Conservation (phyloP, 2,888 invertebrate species). For the Piscicola geometra region DNA sequence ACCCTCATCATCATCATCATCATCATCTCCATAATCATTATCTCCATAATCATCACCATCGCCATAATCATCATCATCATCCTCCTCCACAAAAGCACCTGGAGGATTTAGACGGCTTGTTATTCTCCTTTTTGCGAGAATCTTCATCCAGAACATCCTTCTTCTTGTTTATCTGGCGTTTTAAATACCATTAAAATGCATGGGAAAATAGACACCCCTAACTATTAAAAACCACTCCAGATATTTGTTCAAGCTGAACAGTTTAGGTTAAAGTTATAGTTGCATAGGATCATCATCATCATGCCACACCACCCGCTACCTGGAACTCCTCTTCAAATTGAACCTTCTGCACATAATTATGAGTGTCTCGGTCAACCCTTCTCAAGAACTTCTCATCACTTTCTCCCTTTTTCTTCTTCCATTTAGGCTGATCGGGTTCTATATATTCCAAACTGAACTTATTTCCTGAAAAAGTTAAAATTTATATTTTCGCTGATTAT, state of each 20-base stretch:
- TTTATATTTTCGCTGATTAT: not conserved
- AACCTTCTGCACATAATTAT: not conserved
- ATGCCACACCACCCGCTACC: no score
- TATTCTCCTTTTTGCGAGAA: not conserved
- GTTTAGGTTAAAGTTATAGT: no score
- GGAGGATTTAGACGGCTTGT: not conserved
- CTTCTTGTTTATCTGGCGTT: not conserved
- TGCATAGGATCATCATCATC: no score
- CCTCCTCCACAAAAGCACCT: not conserved
- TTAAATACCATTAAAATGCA: not conserved
- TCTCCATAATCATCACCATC: no score
- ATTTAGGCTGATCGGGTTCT: not conserved
- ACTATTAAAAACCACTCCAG: no score
- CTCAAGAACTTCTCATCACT: not conserved
- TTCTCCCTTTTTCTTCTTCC: slow-evolving; percentile 7
- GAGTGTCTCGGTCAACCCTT: slow-evolving; percentile 2
- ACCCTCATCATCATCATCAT: no score
- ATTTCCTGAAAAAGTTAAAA: not conserved
- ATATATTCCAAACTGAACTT: not conserved
- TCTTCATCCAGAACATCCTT: not conserved
- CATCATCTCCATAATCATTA: no score
- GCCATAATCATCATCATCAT: not conserved
- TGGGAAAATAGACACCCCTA: no score
- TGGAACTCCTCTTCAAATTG: not conserved
- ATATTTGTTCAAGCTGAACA: no score